Percentiles rank a stretch among this genome's conserved stretches.
Conservation (phyloP, 2,113 vertebrate species). For the Passer domesticus region DNA sequence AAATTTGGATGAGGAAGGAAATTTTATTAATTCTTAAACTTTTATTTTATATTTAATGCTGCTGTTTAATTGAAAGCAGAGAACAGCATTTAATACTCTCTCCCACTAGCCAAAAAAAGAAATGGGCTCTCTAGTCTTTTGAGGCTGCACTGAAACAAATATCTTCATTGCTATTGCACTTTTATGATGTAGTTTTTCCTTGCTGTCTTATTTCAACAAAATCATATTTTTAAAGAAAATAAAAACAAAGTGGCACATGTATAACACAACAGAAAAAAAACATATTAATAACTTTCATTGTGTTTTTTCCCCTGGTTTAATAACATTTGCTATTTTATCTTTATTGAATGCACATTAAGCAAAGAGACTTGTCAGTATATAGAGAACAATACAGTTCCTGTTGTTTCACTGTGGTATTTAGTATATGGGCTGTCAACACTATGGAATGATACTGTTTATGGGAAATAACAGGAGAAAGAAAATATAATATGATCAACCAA, state of each 20-base stretch:
- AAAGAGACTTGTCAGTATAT: not conserved
- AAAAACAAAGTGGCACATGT: not conserved
- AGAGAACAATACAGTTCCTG: not conserved
- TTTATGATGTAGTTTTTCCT: not conserved
- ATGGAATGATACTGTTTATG: not conserved
- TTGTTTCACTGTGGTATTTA: not conserved
- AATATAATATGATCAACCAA: not conserved
- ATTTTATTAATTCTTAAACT: constrained; percentile 10
- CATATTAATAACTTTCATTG: not conserved
- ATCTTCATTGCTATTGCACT: not conserved
- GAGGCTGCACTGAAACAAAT: not conserved
- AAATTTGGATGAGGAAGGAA: not conserved
- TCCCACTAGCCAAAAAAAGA: not conserved
- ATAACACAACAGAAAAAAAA: not conserved
- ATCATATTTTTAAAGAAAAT: not conserved
- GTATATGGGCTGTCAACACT: not conserved
- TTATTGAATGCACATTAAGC: not conserved
- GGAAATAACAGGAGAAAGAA: constrained; percentile 21
- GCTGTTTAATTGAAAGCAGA: constrained; percentile 13
- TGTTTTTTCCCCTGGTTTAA: not conserved
- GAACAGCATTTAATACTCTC: not conserved
- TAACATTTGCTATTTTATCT: constrained; percentile 20
- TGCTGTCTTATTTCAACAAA: not conserved
- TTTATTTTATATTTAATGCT: constrained; percentile 9
- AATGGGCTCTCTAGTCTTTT: not conserved